Evolutionary conservation across 2,888 invertebrate species (phyloP).

Genomic region (Rugalucina vietnamica): DNA sequence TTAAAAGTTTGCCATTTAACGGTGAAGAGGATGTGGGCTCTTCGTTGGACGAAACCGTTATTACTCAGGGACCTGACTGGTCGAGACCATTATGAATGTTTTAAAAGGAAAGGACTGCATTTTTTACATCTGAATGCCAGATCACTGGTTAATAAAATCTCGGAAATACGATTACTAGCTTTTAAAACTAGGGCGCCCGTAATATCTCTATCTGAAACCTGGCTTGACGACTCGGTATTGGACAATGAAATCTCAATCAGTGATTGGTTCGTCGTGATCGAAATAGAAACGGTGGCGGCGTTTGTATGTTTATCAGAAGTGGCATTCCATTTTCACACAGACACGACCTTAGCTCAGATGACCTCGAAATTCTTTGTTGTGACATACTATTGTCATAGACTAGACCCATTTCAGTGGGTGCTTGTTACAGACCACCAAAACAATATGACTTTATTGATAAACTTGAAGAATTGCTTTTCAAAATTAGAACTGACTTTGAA

Average conservation of each 20-base stretch:
- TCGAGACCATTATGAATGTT: neutral
- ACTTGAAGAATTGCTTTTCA: neutral
- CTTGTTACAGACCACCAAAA: neutral
- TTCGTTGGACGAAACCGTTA: neutral
- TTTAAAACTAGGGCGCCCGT: neutral
- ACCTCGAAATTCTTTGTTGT: neutral
- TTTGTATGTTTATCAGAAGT: neutral
- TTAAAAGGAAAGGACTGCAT: neutral
- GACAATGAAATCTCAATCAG: too few species aligned
- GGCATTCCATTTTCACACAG: neutral
- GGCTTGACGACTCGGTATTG: too few species aligned
- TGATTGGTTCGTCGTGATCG: neutral
- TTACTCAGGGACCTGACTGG: too few species aligned
- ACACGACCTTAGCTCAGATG: neutral
- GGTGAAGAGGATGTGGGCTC: neutral
- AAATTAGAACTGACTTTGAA: too few species aligned
- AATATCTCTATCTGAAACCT: too few species aligned
- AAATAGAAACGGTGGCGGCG: neutral
- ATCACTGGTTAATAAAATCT: neutral
- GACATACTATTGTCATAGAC: neutral
- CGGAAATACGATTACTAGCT: neutral
- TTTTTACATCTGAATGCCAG: neutral
- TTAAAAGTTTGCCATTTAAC: too few species aligned
- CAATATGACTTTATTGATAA: neutral
- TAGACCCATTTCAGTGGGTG: neutral